Conservation (phyloP, 2,888 invertebrate genomes). For the Nephrotoma guestfalica region DNA sequence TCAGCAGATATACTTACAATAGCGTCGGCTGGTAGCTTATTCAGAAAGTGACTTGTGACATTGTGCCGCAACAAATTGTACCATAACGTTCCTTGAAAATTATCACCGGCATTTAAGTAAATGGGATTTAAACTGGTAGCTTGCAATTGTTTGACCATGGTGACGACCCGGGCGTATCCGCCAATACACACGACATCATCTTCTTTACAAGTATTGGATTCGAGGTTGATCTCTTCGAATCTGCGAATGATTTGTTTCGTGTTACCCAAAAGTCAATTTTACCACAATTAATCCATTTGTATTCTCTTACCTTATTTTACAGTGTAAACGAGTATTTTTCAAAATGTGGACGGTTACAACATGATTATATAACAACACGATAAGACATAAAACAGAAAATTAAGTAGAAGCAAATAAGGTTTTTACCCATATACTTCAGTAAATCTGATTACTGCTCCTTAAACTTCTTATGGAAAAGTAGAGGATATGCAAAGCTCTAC, state of each 20-base stretch:
- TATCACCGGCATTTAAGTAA: conserved; percentile 69
- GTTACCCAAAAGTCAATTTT: too few species aligned
- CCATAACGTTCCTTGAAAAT: conserved; percentile 77
- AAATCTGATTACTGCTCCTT: too few species aligned
- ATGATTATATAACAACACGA: too few species aligned
- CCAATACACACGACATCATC: conserved; percentile 41
- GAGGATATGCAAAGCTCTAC: too few species aligned
- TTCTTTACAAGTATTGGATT: conserved; percentile 40
- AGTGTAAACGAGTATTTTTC: too few species aligned
- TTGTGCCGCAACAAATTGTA: conserved; percentile 61
- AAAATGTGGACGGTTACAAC: too few species aligned
- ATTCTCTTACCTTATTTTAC: too few species aligned
- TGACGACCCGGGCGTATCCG: conserved; percentile 50
- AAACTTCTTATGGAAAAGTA: too few species aligned
- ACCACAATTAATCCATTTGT: too few species aligned
- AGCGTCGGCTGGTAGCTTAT: conserved; percentile 58
- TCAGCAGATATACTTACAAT: conserved; percentile 42
- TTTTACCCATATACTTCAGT: too few species aligned
- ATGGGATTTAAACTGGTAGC: conserved; percentile 37
- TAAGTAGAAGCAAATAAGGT: too few species aligned
- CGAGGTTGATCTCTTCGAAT: conserved; percentile 43
- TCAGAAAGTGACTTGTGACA: conserved; percentile 59
- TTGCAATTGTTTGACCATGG: conserved; percentile 36
- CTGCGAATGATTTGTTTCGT: conserved; percentile 23
- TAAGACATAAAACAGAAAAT: too few species aligned